These are phyloP conservation scores for Drosophila meridionalis DNA, from an alignment of 2,888 invertebrate genomes.

Conservation along the genomic window DNA sequence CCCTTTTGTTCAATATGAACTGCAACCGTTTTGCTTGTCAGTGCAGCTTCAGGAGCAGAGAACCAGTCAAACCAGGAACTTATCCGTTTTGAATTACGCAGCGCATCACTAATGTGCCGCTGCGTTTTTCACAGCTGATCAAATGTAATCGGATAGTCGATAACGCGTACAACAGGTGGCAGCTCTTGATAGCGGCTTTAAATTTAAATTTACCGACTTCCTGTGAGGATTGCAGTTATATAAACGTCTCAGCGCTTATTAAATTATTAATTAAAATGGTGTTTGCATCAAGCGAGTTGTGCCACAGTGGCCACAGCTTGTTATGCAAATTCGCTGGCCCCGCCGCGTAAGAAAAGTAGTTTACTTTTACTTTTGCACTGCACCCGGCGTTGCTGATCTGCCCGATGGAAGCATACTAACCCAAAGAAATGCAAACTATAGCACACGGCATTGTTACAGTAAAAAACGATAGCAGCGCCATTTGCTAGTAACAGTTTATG, in stretches of 20 bases:
- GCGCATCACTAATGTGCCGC: neutral
- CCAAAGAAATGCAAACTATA: slow-evolving; percentile 51
- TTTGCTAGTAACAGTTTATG: slow-evolving; percentile 23
- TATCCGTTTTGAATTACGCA: neutral
- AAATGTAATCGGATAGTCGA: slow-evolving; percentile 18
- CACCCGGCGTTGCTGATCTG: slow-evolving; percentile 25
- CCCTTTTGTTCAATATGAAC: too few relatives aligned
- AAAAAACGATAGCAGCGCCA: slow-evolving; percentile 11
- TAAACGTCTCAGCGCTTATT: slow-evolving; percentile 40
- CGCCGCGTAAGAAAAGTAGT: slow-evolving; percentile 58
- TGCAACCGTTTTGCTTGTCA: neutral
- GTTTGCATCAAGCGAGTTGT: slow-evolving; percentile 4
- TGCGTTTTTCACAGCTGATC: slow-evolving; percentile 10
- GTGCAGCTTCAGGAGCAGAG: neutral
- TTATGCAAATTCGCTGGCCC: slow-evolving; percentile 59
- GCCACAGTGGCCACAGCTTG: slow-evolving; percentile 35
- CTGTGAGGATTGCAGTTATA: slow-evolving; percentile 40
- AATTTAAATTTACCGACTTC: slow-evolving; percentile 30
- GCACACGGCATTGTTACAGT: slow-evolving; percentile 7
- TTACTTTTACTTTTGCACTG: slow-evolving; percentile 71
- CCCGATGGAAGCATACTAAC: slow-evolving; percentile 52
- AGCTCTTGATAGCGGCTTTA: slow-evolving; percentile 1
- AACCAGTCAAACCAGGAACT: slow-evolving; percentile 9
- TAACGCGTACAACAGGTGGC: slow-evolving; percentile 13
- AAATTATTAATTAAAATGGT: slow-evolving; percentile 56